These are phyloP conservation scores for Lycocerus yunnanus DNA, from an alignment of 2,888 invertebrate genomes.

Conservation along the genomic window DNA sequence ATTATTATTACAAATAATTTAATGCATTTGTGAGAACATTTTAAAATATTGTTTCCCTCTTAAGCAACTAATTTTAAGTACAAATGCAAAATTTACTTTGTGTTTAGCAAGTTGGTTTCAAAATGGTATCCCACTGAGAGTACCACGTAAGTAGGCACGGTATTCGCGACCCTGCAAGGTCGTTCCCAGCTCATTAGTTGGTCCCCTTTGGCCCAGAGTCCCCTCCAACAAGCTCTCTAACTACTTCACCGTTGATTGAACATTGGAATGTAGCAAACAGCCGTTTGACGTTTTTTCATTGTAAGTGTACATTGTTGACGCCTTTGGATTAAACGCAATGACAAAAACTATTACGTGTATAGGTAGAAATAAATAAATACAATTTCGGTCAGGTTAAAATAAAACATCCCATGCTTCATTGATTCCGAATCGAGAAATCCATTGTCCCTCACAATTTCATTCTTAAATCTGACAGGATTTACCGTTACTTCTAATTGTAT, in stretches of 20 bases:
- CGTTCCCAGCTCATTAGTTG: slow-evolving; percentile 49
- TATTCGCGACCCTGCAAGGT: slow-evolving; percentile 60
- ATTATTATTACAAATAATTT: no score
- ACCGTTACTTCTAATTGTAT: neutral
- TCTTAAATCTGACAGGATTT: neutral
- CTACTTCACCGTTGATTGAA: slow-evolving; percentile 55
- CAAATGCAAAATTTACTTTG: neutral
- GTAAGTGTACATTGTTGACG: neutral
- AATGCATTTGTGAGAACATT: neutral
- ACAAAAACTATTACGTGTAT: slow-evolving; percentile 2
- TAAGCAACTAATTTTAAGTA: neutral
- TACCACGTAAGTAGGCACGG: slow-evolving; percentile 28
- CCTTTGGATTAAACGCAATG: neutral
- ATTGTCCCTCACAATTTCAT: neutral
- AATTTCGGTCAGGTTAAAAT: neutral
- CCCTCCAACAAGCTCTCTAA: slow-evolving; percentile 28
- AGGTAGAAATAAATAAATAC: neutral
- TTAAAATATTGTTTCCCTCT: neutral
- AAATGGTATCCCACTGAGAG: slow-evolving; percentile 13
- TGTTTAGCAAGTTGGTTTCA: neutral
- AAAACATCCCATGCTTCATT: neutral
- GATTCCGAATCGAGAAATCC: neutral
- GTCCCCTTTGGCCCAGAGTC: slow-evolving; percentile 36
- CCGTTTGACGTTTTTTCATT: slow-evolving; percentile 49
- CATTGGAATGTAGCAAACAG: slow-evolving; percentile 57